Evolutionary conservation across 2,113 vertebrate species (phyloP).

Genomic region (Datnioides undecimradiatus): DNA sequence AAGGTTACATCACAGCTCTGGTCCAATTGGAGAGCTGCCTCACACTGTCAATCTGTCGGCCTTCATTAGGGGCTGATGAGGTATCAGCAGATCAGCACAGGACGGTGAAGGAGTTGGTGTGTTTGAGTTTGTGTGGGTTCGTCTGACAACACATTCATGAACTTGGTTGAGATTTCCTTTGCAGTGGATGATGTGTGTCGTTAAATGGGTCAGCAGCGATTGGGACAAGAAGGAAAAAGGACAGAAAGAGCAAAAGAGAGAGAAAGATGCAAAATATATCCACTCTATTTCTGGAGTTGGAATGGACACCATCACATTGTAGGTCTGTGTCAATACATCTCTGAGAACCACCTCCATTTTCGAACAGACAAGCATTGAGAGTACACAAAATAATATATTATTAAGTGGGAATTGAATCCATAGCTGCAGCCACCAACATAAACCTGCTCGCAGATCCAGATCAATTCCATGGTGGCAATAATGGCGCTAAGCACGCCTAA

Average conservation of each 20-base stretch:
- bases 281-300: not conserved
- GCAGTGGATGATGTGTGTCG: not conserved
- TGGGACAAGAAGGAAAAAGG: not conserved
- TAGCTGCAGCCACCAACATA: constrained; percentile 3
- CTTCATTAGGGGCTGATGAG: constrained; percentile 45
- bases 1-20: constrained; percentile 64
- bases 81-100: constrained; percentile 34
- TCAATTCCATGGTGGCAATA: constrained; percentile 33
- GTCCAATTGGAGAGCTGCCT: constrained; percentile 41
- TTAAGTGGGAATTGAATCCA: constrained; percentile 7
- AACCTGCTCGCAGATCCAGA: constrained; percentile 11
- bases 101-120: constrained; percentile 6
- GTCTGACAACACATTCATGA: constrained; percentile 8
- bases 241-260: not conserved
- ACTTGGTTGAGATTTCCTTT: constrained; percentile 15
- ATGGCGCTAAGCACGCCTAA: constrained; percentile 24
- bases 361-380: constrained; percentile 13
- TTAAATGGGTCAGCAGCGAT: not conserved
- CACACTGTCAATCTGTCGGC: constrained; percentile 52
- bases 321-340: not conserved
- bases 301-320: not conserved
- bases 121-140: constrained; percentile 12
- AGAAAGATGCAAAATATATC: not conserved
- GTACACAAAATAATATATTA: not conserved
- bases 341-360: constrained; percentile 16